Conservation (phyloP, 2,797 vertebrate species). For the Amphiprion clarkii region DNA sequence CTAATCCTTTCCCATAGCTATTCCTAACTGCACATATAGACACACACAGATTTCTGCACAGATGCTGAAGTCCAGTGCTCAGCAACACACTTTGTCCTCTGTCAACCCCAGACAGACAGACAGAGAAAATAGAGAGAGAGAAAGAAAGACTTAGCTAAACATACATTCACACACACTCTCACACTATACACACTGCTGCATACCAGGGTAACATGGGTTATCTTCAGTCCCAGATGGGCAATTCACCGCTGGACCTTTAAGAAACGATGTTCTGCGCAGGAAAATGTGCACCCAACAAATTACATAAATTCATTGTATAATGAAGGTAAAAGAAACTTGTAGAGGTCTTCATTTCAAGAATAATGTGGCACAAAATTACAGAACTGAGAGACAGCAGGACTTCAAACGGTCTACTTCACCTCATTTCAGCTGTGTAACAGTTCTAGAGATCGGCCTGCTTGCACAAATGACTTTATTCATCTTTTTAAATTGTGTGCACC, state of each 20-base stretch:
- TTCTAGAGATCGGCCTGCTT: conserved; percentile 25
- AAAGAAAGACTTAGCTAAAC: conserved; percentile 24
- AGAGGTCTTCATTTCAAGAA: conserved; percentile 12
- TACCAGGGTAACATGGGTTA: conserved; percentile 20
- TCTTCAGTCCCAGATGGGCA: conserved; percentile 36
- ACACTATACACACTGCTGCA: conserved; percentile 21
- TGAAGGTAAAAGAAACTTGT: conserved; percentile 1
- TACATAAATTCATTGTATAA: too few relatives aligned
- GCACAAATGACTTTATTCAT: conserved; percentile 4
- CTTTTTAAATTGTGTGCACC: background rate
- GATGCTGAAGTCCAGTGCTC: conserved; percentile 77
- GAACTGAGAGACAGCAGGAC: background rate
- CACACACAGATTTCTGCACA: conserved; percentile 65
- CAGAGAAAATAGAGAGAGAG: conserved; percentile 6
- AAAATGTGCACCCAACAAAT: background rate
- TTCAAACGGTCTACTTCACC: background rate
- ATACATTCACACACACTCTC: conserved; percentile 21
- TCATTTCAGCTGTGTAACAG: conserved; percentile 7
- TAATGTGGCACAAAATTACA: background rate
- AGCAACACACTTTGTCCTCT: conserved; percentile 72
- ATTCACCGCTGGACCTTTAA: conserved; percentile 19
- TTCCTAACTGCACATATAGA: conserved; percentile 68
- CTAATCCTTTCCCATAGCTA: conserved; percentile 86
- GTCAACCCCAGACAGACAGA: conserved; percentile 49
- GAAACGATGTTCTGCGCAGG: background rate